phyloP scores from a whole-genome alignment of 2,113 vertebrate species.

The Litocranius walleri region DNA sequence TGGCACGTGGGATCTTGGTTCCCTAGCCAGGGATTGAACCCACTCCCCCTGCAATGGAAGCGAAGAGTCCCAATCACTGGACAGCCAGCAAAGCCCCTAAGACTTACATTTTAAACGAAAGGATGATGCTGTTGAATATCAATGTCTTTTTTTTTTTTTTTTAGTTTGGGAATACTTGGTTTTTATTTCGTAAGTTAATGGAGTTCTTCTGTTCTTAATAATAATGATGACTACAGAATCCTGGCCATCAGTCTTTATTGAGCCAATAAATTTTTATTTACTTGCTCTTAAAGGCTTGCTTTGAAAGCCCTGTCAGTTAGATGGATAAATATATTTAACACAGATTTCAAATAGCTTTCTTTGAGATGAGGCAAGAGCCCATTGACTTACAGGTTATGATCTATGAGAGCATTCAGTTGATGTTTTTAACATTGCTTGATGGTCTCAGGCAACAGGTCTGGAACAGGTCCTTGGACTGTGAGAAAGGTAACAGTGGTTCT shows the following conservation, averaged over 20 bases:
- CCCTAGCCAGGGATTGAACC: not conserved
- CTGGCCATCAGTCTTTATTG: not conserved
- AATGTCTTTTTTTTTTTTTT: not conserved
- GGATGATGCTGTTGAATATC: not conserved
- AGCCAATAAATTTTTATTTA: conserved; percentile 12
- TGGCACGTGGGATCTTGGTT: not conserved
- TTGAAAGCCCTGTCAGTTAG: not conserved
- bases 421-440: not conserved
- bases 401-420: not conserved
- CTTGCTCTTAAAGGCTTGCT: conserved; percentile 1
- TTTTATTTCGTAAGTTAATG: not conserved
- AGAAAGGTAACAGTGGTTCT: not conserved
- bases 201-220: not conserved
- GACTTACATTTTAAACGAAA: not conserved
- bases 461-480: not conserved
- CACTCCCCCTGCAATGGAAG: not conserved
- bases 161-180: not conserved
- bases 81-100: not conserved
- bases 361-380: not conserved
- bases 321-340: not conserved
- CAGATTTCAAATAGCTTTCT: conserved; percentile 29
- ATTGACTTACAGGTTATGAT: not conserved
- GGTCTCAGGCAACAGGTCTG: not conserved
- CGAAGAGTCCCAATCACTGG: not conserved
- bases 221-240: not conserved